phyloP scores from a whole-genome alignment of 1,140 invertebrate species.

The Dendroctonus valens region DNA sequence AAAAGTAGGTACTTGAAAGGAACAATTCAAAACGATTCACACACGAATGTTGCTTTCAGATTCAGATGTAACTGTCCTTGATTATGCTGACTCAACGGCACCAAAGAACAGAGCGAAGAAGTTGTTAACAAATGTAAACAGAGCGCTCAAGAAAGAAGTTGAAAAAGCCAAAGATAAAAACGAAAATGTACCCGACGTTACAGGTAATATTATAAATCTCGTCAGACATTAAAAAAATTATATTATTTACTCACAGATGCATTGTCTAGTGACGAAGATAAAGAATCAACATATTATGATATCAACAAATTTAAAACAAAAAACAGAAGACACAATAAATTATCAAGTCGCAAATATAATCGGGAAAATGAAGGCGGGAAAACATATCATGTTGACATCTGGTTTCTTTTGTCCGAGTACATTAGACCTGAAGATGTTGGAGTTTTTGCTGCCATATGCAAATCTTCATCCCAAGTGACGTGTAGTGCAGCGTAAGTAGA shows the following conservation, averaged over 20 bases:
- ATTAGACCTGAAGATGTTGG: slow-evolving; percentile 69
- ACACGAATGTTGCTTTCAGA: slow-evolving; percentile 40
- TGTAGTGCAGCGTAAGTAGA: slow-evolving; percentile 46
- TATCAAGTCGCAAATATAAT: slow-evolving; percentile 10
- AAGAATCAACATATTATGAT: too few species aligned
- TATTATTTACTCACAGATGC: too few species aligned
- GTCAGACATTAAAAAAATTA: too few species aligned
- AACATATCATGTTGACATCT: slow-evolving; percentile 69
- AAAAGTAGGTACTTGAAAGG: too few species aligned
- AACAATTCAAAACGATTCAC: too few species aligned
- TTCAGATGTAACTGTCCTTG: slow-evolving; percentile 69
- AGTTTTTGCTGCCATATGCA: slow-evolving; percentile 67
- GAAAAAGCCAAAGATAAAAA: slow-evolving; percentile 55
- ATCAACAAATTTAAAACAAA: too few species aligned
- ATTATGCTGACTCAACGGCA: slow-evolving; percentile 61
- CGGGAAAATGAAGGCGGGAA: slow-evolving; percentile 47
- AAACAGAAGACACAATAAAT: too few species aligned
- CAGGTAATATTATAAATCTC: slow-evolving; percentile 30
- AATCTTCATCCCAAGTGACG: slow-evolving; percentile 59
- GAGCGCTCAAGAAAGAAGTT: slow-evolving; percentile 50
- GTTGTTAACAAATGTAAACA: slow-evolving; percentile 50
- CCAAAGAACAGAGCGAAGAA: slow-evolving; percentile 58
- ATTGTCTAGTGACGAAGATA: too few species aligned
- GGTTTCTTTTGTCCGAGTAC: slow-evolving; percentile 67
- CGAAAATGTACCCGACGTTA: slow-evolving; percentile 47